Percentiles rank a stretch among this genome's conserved stretches.
Conservation (phyloP, 2,113 vertebrate genomes). For the Pygoscelis antarcticus region DNA sequence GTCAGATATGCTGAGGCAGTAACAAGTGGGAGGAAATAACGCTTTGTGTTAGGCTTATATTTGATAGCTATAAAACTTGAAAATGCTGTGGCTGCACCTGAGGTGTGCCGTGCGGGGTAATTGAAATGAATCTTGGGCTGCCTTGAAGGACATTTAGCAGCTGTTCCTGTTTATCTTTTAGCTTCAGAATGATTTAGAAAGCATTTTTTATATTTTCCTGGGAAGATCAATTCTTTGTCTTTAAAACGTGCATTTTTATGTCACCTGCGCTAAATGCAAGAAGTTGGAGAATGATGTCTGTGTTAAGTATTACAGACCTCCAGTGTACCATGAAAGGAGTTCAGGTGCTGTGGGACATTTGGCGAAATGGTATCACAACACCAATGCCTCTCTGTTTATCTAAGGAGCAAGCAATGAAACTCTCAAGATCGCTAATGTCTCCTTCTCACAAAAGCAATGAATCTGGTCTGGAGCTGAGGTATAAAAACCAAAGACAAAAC, state of each 20-base stretch:
- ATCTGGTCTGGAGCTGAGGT: neutral
- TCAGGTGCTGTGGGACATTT: conserved; percentile 5
- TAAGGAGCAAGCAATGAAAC: conserved; percentile 17
- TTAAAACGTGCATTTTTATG: conserved; percentile 67
- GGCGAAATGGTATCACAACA: neutral
- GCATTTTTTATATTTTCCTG: conserved; percentile 67
- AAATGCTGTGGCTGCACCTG: conserved; percentile 61
- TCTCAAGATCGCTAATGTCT: neutral
- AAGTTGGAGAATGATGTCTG: conserved; percentile 16
- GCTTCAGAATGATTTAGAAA: conserved; percentile 60
- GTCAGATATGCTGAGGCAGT: conserved; percentile 36
- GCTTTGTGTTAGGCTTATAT: conserved; percentile 35
- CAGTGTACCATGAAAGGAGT: neutral
- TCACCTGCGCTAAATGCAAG: conserved; percentile 36
- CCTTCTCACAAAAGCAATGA: conserved; percentile 48
- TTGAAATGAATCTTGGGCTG: conserved; percentile 67
- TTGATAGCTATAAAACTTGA: conserved; percentile 63
- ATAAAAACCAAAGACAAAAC: neutral
- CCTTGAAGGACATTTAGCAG: conserved; percentile 72
- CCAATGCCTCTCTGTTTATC: neutral
- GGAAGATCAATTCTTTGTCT: conserved; percentile 63
- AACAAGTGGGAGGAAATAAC: conserved; percentile 54
- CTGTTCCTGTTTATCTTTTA: conserved; percentile 73
- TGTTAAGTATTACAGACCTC: conserved; percentile 6
- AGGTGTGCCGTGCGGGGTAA: conserved; percentile 58